Evolutionary conservation across 1,140 invertebrate species (phyloP).

Genomic region (Brachionus sp.): DNA sequence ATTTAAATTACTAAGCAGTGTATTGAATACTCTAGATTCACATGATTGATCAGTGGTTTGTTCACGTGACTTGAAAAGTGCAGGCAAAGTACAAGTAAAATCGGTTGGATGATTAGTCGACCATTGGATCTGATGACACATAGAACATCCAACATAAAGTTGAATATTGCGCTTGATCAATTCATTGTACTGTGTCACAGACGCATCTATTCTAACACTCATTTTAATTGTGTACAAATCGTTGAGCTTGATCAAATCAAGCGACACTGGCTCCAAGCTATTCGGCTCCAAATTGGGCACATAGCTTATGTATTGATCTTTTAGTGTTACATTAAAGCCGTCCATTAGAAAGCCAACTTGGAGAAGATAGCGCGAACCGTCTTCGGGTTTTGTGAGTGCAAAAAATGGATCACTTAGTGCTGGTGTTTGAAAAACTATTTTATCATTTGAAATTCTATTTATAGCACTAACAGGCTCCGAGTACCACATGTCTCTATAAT

Average conservation of each 20-base stretch:
- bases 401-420: conserved; percentile 29
- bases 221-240: background rate
- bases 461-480: conserved; percentile 17
- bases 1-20: background rate
- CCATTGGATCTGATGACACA: background rate
- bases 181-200: background rate
- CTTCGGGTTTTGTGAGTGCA: background rate
- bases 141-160: background rate
- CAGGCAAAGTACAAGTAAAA: background rate
- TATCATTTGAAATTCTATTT: background rate
- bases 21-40: background rate
- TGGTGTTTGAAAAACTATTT: background rate
- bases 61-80: background rate
- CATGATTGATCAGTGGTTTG: background rate
- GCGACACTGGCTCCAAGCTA: background rate
- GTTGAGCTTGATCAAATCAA: background rate
- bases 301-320: background rate
- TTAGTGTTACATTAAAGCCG: conserved; percentile 32
- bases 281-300: background rate
- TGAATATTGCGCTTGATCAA: background rate
- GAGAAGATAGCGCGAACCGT: background rate
- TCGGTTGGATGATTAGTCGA: background rate
- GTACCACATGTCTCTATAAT: conserved; percentile 27
- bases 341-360: conserved; percentile 41
- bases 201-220: background rate